A percentile compares a stretch with the other conserved stretches of the same genome.
These are phyloP conservation scores for Phasia obesa DNA, from an alignment of 2,888 invertebrate genomes.

Conservation along the genomic window DNA sequence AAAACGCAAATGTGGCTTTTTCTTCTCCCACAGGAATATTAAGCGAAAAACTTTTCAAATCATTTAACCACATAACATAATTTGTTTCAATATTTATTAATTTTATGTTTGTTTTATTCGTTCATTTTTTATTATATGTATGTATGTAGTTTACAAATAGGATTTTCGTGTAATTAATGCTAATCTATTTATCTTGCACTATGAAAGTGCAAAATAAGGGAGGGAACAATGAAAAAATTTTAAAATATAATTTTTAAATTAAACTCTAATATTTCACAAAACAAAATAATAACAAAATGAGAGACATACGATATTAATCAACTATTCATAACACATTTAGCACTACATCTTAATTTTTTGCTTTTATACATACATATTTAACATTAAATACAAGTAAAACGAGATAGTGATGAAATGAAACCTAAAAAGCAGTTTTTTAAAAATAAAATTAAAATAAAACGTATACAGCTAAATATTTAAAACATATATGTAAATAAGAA, in stretches of 20 bases:
- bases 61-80: not conserved
- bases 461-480: constrained; percentile 6
- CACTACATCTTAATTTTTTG: not conserved
- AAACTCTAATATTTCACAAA: constrained; percentile 10
- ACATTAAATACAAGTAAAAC: constrained; percentile 22
- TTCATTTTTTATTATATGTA: constrained; percentile 5
- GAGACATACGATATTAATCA: constrained; percentile 3
- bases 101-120: constrained; percentile 1
- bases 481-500: not conserved
- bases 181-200: constrained; percentile 30
- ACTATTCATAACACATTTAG: constrained; percentile 20
- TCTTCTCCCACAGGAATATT: no score
- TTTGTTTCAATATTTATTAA: constrained; percentile 10
- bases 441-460: not conserved
- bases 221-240: not conserved
- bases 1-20: no score
- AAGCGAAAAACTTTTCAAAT: no score
- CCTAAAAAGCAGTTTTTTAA: not conserved
- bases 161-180: constrained; percentile 38
- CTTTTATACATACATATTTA: constrained; percentile 13
- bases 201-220: constrained; percentile 9
- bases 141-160: constrained; percentile 49
- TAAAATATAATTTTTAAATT: constrained; percentile 18
- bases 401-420: constrained; percentile 8
- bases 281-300: constrained; percentile 15